Evolutionary conservation across 2,797 vertebrate genomes (phyloP), one percentile per base, ranked within the genome.

Genomic region (Decapterus maruadsi): DNA sequence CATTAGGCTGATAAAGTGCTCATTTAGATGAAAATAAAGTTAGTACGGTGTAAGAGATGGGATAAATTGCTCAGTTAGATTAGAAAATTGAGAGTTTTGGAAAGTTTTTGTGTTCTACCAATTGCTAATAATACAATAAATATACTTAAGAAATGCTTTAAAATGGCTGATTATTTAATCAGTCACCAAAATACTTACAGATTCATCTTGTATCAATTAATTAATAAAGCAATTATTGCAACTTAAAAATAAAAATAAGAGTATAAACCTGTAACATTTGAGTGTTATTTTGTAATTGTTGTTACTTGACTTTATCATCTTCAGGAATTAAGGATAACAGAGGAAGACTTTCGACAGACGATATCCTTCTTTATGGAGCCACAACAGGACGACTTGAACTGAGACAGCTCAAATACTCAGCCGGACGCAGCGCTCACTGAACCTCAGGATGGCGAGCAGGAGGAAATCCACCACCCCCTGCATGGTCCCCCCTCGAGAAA

Each of bases 381-480:
- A 11, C 80, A 13, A 16, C 77, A 42, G 54, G 53, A 20, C 58
- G 16, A 3, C 57, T 59, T 42, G 59, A 74, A 80, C 54, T 85
- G 80, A 88, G 60, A 77, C 26, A 0, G 9, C 67, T 57, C 61
- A 4, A 11, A 31, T 2, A 53, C 66, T 42, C 10, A 0, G 14
- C 80, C 4, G 13, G 43, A 58, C 61, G 0, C 76, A 12, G 29
- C 46, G 4, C 66, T 48, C 31, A 55, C 34, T 3, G 1, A 11
- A 67, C 29, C 55, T 82, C 86, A 93, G 90, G 87, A 99, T 99
- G 98, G 96, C 98, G 76, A 99, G 98, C 95, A 96, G 97, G 92
- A 95, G 98, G 89, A 99, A 99, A 77, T 97, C 98, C 76, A 98
- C 97, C 72, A 96, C 94, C 46, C 98, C 98, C 0, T 99, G 98